These are phyloP conservation scores for Athrips mouffetella DNA, from an alignment of 2,888 invertebrate species.

Conservation along the genomic window DNA sequence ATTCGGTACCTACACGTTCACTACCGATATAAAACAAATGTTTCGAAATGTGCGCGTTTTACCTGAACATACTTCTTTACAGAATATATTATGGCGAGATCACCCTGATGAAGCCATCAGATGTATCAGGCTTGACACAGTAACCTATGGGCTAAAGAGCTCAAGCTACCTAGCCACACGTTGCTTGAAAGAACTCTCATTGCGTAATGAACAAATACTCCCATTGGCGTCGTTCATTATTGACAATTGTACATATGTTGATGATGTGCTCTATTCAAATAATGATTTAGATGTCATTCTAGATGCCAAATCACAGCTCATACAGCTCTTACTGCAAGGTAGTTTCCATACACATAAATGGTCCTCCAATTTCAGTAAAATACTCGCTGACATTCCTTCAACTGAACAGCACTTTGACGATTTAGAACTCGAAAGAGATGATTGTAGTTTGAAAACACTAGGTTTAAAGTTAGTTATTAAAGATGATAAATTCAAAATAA, in stretches of 20 bases:
- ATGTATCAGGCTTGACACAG: neutral
- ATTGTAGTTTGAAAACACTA: constrained; percentile 18
- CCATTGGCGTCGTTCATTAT: neutral
- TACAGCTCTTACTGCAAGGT: constrained; percentile 13
- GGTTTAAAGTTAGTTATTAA: constrained; percentile 15
- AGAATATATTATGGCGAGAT: constrained; percentile 1
- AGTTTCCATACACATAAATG: constrained; percentile 21
- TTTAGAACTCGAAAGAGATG: constrained; percentile 18
- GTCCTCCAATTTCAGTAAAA: constrained; percentile 11
- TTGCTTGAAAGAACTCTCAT: neutral
- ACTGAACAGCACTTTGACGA: constrained; percentile 14
- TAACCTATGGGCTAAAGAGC: neutral
- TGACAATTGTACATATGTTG: neutral
- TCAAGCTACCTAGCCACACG: neutral
- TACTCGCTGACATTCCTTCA: constrained; percentile 8
- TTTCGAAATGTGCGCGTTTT: neutral
- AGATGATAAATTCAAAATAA: constrained; percentile 8
- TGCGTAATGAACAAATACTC: neutral
- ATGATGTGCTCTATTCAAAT: neutral
- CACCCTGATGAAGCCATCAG: neutral
- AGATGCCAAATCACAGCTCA: constrained; percentile 18
- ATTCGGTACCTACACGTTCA: neutral
- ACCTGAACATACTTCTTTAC: neutral
- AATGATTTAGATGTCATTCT: neutral
- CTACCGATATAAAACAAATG: neutral